phyloP scores from a whole-genome alignment of 2,113 vertebrate species.

The Myodes glareolus region DNA sequence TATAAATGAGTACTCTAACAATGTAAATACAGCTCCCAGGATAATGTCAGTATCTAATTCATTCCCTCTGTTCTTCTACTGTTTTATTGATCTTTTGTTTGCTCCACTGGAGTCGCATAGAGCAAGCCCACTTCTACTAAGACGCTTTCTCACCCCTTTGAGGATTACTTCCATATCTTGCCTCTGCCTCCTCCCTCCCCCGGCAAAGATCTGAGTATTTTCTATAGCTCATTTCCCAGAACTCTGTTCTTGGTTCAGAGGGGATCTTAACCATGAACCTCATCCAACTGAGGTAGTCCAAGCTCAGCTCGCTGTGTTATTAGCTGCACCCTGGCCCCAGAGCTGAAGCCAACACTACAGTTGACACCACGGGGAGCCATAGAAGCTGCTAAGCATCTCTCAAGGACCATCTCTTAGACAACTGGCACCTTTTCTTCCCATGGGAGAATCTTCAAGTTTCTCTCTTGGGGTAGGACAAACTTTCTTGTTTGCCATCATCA shows the following conservation, averaged over 20 bases:
- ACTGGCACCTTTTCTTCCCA: not conserved
- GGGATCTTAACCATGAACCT: not conserved
- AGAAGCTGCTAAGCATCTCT: not conserved
- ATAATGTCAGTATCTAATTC: not conserved
- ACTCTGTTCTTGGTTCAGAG: not conserved
- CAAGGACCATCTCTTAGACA: not conserved
- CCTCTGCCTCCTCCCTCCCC: rapidly evolving
- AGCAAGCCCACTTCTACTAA: slow-evolving; percentile 34
- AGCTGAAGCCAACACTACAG: not conserved
- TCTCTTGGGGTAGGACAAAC: slow-evolving; percentile 6
- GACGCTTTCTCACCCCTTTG: not conserved
- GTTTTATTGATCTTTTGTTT: not conserved
- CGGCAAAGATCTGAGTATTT: not conserved
- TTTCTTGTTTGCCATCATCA: slow-evolving; percentile 57
- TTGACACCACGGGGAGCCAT: not conserved
- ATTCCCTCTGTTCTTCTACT: not conserved
- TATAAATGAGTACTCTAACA: not conserved
- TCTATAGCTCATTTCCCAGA: not conserved
- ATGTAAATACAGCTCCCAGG: not conserved
- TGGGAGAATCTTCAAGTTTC: slow-evolving; percentile 16
- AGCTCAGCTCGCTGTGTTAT: not conserved
- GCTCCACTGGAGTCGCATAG: not conserved
- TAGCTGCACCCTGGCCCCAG: not conserved
- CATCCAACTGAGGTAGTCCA: too few species aligned
- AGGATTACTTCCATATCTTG: not conserved